Conservation (phyloP, 2,113 vertebrate genomes). For the Gobiocypris rarus region DNA sequence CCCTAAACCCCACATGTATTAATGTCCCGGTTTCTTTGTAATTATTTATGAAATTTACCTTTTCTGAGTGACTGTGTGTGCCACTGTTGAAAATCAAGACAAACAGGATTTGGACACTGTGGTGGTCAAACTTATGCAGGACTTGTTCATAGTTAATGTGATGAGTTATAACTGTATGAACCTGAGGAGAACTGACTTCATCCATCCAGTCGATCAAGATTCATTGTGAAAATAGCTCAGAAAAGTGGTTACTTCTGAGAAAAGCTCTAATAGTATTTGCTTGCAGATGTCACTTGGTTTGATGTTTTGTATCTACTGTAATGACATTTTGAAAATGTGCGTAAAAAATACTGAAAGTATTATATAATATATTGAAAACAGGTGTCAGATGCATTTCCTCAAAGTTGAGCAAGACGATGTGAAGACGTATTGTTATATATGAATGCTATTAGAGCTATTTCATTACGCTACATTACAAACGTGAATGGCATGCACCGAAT, state of each 20-base stretch:
- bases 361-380: background rate
- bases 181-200: background rate
- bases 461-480: constrained; percentile 19
- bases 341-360: background rate
- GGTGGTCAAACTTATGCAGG: too few relatives aligned
- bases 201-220: too few relatives aligned
- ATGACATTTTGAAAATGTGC: background rate
- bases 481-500: constrained; percentile 31
- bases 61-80: background rate
- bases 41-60: background rate
- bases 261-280: background rate
- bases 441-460: constrained; percentile 2
- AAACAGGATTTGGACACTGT: too few relatives aligned
- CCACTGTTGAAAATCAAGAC: background rate
- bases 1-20: too few relatives aligned
- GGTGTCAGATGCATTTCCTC: background rate
- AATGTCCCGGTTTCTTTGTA: background rate
- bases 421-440: background rate
- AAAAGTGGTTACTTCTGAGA: background rate
- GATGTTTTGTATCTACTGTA: background rate
- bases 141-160: too few relatives aligned
- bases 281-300: background rate
- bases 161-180: background rate
- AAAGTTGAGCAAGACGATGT: background rate
- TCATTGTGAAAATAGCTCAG: background rate